Base-by-base conservation (phyloP, 1,140 invertebrate species). In the Drosophila orosa region DNA sequence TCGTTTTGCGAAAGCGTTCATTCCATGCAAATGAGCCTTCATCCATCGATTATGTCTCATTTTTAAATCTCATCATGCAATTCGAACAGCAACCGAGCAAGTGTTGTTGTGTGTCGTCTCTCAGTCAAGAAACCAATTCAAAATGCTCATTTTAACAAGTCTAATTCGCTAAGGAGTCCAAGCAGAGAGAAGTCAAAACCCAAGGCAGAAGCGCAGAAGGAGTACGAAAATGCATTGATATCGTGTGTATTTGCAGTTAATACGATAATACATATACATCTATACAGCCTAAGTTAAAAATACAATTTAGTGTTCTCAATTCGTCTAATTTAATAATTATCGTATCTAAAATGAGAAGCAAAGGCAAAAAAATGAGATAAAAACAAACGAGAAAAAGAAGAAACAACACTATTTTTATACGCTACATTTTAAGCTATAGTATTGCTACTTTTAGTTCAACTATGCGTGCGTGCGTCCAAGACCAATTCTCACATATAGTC, bases 361-460 rank as follows among this genome's bases (percentile, higher is more conserved):
- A 50, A 47, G 10, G n/a, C 45, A 31, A 62, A 40, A 61, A 35
- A 57, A 68, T 40, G 59, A 62, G 29, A 33, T 22, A 33, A 59
- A 60, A 60, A 19, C 19, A 68, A 48, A 61, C n/a, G 50, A 35
- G 9, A 50, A 45, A 61, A 47, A 57, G 45, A 69, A 58, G 58
- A 78, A 72, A 80, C 62, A 67, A 48, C 48, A 81, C 72, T 68
- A 90, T 85, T 90, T 83, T 86, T 86, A 87, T 87, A 86, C 59
- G 65, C 83, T 87, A 86, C 52, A 71, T 87, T 81, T 40, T 87
- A 86, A 86, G 79, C 75, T 86, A 87, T 54, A 86, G 82, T 86
- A 86, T 86, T 86, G 78, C 71, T 86, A 86, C 74, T 75, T 87
- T 87, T 86, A 86, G 83, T 86, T 87, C 47, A 52, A 75, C 69